These are phyloP conservation scores for Rallus limicola DNA, from an alignment of 2,113 vertebrate species.

Conservation along the genomic window DNA sequence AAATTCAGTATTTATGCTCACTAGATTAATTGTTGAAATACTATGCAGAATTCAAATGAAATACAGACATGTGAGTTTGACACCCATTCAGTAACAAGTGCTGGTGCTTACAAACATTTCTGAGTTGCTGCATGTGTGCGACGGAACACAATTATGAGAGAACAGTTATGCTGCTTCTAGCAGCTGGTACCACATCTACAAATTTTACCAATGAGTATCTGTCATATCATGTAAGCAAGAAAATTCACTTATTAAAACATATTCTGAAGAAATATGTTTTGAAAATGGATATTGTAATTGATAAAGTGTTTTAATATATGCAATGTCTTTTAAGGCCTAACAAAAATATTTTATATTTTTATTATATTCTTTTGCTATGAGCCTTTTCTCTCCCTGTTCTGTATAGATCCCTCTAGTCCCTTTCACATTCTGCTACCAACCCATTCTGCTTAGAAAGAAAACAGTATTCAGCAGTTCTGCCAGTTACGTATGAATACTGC, in stretches of 20 bases:
- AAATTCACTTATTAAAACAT: not conserved
- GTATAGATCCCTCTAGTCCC: not conserved
- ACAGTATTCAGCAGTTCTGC: constrained; percentile 1
- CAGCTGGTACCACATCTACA: not conserved
- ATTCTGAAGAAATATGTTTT: not conserved
- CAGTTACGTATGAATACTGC: not conserved
- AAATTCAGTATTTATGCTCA: not conserved
- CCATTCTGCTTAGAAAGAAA: not conserved
- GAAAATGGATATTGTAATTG: not conserved
- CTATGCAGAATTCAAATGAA: not conserved
- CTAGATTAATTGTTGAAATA: not conserved
- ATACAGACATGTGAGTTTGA: not conserved
- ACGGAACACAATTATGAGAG: not conserved
- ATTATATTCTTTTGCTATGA: not conserved
- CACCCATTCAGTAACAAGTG: not conserved
- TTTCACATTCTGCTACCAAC: not conserved
- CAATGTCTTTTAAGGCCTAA: not conserved
- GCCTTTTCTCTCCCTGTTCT: not conserved
- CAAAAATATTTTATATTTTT: not conserved
- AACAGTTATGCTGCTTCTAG: not conserved
- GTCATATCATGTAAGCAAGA: not conserved
- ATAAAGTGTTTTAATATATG: not conserved
- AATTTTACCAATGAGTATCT: not conserved
- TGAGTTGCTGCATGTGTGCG: not conserved
- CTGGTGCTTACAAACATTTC: not conserved